Percentiles rank a stretch among this genome's conserved stretches.
Evolutionary conservation across 2,797 vertebrate species (phyloP).

Genomic region (Chelon auratus): DNA sequence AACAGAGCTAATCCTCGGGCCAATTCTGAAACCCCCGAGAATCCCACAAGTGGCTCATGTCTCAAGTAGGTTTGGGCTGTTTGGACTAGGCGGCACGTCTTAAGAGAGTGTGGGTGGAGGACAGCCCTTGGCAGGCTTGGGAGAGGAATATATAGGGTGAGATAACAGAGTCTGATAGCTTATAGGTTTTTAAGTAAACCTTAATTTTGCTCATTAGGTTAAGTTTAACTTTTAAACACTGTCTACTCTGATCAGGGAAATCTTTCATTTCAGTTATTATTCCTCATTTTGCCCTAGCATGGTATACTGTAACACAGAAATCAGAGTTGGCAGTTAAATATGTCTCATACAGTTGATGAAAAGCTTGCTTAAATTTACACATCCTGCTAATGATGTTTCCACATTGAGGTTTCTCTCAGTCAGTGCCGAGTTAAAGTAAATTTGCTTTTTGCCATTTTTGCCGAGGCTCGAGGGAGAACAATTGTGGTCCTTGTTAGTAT

Average conservation of each 20-base stretch:
- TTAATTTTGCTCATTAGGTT: not conserved
- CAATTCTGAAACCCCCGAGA: conserved; percentile 73
- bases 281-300: not conserved
- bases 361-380: conserved; percentile 28
- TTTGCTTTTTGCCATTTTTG: conserved; percentile 10
- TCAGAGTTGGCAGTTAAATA: conserved; percentile 17
- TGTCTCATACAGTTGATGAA: conserved; percentile 34
- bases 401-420: conserved; percentile 22
- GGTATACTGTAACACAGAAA: conserved; percentile 9
- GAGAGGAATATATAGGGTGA: not conserved
- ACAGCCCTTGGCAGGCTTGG: conserved; percentile 1
- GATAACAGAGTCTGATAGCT: not conserved
- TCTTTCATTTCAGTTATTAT: conserved; percentile 3
- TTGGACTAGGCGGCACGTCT: conserved; percentile 61
- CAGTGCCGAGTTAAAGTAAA: conserved; percentile 37
- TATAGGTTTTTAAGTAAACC: conserved; percentile 8
- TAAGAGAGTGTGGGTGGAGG: not conserved
- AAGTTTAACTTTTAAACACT: conserved; percentile 8
- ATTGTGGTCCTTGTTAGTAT: conserved; percentile 24
- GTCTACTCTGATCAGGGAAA: not conserved
- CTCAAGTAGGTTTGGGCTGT: conserved; percentile 82
- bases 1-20: conserved; percentile 85
- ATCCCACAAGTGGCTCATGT: conserved; percentile 86
- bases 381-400: conserved; percentile 51
- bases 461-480: conserved; percentile 11